Base-by-base conservation (phyloP, 2,888 invertebrate genomes). In the Muschampia plurimacula region DNA sequence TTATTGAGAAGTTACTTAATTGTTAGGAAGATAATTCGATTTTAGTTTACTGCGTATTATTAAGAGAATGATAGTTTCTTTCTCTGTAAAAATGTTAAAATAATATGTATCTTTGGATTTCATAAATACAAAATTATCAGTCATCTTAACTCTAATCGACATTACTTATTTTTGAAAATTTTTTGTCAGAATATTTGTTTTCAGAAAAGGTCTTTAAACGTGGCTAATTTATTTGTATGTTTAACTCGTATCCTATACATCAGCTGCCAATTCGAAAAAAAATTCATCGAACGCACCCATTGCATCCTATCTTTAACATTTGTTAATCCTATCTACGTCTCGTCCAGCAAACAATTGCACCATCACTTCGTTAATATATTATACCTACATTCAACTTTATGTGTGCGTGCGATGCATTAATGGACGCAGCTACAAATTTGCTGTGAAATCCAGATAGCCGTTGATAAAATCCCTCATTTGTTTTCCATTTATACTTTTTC, bases 291-390 rank as follows among this genome's bases (percentile, higher is more conserved):
- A 66, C 66, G 66, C 66, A 66, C 66, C 36, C 39, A 15, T 52
- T 15, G 15, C 15, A 36, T 39, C 12, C 59, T 13, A 59, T 32
- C 32, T 59, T 59, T 32, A 28, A 59, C 13, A 32, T 52, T 52
- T n/a, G n/a, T 49, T 66, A 28, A 36, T 10, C 66, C 66, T 66
- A 66, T 39, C 66, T 55, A 66, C 60, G 15, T 59, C 6, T 7
- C 4, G 66, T 66, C n/a, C n/a, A 15, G 66, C 52, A 66, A 65
- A 66, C 52, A 66, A 15, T 66, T 66, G 66, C 66, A 36, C 15
- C 66, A 39, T 55, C 32, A 39, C 49, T 66, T 52, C n/a, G 66
- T 32, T 55, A 36, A 32, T 55, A 55, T 65, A 65, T 22, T 22
- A 22, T 22, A 22, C 36, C 52, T 66, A 52, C 13, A 28, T 13